phyloP scores from a whole-genome alignment of 1,140 invertebrate genomes.

The Drosophila tristis region DNA sequence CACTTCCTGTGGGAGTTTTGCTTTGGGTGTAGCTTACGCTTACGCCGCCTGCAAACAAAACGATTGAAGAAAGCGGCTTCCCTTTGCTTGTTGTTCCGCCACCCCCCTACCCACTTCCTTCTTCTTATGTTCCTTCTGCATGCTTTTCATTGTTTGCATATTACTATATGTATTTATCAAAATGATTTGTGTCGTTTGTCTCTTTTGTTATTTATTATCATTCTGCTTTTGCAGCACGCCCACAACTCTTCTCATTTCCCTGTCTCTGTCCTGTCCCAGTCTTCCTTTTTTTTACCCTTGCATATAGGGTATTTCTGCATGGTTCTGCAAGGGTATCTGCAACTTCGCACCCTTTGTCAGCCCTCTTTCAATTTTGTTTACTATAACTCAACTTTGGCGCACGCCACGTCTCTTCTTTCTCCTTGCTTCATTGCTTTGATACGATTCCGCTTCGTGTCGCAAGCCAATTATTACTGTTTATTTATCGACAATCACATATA shows the following conservation, averaged over 20 bases:
- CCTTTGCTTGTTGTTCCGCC: no score
- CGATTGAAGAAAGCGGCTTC: conserved; percentile 24
- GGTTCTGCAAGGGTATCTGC: no score
- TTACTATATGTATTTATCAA: conserved; percentile 35
- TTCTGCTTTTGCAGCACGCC: conserved; percentile 1
- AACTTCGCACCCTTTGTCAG: neutral
- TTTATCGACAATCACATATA: conserved; percentile 43
- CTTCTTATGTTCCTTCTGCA: conserved; percentile 25
- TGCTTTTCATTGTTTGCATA: no score
- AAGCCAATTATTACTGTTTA: conserved; percentile 53
- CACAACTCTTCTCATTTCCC: neutral
- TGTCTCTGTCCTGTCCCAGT: neutral
- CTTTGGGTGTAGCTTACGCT: conserved; percentile 58
- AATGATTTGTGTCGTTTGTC: conserved; percentile 48
- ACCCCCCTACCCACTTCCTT: neutral
- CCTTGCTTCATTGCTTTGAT: conserved; percentile 14
- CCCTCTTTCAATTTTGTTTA: conserved; percentile 6
- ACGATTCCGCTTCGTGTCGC: conserved; percentile 34
- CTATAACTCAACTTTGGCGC: conserved; percentile 22
- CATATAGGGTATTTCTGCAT: neutral
- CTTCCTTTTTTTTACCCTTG: neutral
- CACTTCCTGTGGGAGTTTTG: conserved; percentile 71
- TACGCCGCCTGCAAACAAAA: conserved; percentile 50
- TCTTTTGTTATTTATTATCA: conserved; percentile 39
- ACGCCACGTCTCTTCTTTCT: conserved; percentile 10